Conservation (phyloP, 2,797 vertebrate genomes). For the Schizothorax lantsangensis region DNA sequence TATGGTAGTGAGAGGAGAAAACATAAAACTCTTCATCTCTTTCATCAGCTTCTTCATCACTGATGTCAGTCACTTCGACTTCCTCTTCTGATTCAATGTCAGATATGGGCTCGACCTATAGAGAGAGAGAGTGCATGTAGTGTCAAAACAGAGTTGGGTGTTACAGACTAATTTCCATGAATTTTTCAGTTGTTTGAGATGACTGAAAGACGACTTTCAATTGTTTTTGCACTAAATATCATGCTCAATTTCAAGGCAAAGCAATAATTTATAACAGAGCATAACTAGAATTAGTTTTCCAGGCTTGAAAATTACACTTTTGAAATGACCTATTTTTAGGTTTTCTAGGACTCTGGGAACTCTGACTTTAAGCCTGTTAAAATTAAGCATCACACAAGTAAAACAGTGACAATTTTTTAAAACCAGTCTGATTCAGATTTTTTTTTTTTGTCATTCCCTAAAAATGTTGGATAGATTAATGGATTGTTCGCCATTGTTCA, state of each 20-base stretch:
- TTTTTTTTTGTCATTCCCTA: background rate
- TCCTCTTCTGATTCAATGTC: constrained; percentile 89
- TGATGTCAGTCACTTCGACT: constrained; percentile 92
- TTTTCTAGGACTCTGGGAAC: background rate
- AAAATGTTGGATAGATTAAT: background rate
- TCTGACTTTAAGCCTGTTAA: background rate
- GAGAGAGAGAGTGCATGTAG: background rate
- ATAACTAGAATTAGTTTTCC: background rate
- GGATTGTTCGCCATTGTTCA: background rate
- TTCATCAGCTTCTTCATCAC: constrained; percentile 85
- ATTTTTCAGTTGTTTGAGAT: background rate
- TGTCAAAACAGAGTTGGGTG: background rate
- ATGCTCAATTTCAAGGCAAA: background rate
- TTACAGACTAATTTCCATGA: background rate
- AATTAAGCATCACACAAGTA: background rate
- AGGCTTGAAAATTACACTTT: background rate
- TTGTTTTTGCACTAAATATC: background rate
- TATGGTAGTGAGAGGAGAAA: constrained; percentile 68
- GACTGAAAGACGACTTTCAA: background rate
- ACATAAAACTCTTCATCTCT: constrained; percentile 82
- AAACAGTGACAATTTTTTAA: background rate
- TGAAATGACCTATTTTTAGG: background rate
- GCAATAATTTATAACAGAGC: background rate
- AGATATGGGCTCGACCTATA: constrained; percentile 89
- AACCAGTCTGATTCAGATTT: background rate